Evolutionary conservation across 2,113 vertebrate genomes (phyloP), one percentile per base, ranked within the genome.

Genomic region (Hemichromis elongatus): DNA sequence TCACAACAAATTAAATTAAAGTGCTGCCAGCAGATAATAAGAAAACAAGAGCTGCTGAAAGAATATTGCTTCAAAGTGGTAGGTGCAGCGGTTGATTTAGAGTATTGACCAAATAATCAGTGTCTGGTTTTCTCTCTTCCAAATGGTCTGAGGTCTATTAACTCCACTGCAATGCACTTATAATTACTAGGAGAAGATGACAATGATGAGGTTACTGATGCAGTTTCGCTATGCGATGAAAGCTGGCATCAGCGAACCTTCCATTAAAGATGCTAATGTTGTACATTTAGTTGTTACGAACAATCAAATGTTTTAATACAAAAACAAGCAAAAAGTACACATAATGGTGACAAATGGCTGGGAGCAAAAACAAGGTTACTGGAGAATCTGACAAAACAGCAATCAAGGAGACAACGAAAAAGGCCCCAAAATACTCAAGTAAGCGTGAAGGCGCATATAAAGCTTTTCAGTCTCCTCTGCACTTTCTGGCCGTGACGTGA

Each of bases 401-500:
- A 0, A 70, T 13, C 8, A 26, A 45, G 9, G 4, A 18, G 5
- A 70, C 45, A 66, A 66, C 35, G 5, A 40, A 37, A 47, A 16
- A 1, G 1, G 21, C 47, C 40, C 21, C 9, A 28, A 73, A 73
- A 66, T 13, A 63, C 33, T 63, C 33, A 63, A 63, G 33, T 37
- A 37, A 37, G 19, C 59, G 21, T 7, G 19, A 37, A 18, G 40
- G 28, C 14, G 11, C 3, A 47, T 7, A 1, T 26, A 2, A 3
- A 40, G 5, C 37, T 70, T 45, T 45, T 70, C 21, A 9, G 21
- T 70, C 66, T 26, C 37, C 63, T 68, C 37, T 68, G 63, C 10
- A 42, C 13, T 10, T 24, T 37, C 3, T 45, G 37, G 13, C 13
- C 9, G 35, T 26, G 37, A 70, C 0, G 4, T 0, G 21, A 70